phyloP scores from a whole-genome alignment of 23 tunicate genomes.

The Trididemnum clinides region DNA sequence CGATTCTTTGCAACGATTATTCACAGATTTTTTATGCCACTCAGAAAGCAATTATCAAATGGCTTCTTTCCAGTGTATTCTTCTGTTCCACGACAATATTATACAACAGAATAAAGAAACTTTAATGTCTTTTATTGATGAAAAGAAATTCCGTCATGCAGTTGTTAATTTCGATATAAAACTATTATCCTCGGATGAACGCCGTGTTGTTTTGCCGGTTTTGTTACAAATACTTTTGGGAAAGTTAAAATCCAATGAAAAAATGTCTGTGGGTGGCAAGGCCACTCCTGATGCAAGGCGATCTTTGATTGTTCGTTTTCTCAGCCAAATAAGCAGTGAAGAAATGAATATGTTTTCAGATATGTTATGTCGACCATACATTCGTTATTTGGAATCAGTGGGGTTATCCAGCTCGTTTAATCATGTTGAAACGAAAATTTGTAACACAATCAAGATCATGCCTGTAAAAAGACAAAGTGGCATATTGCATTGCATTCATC shows the following conservation, averaged over 20 bases:
- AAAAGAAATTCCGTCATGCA: constrained; percentile 57
- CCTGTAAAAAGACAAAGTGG: constrained; percentile 71
- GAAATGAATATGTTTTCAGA: constrained; percentile 44
- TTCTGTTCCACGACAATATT: constrained; percentile 20
- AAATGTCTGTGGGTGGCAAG: constrained; percentile 37
- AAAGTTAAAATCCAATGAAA: constrained; percentile 61
- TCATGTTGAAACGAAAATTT: not conserved
- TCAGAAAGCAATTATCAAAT: constrained; percentile 49
- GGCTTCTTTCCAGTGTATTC: constrained; percentile 59
- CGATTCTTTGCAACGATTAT: constrained; percentile 41
- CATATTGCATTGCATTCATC: constrained; percentile 44
- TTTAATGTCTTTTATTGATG: constrained; percentile 53
- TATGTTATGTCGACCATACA: constrained; percentile 26
- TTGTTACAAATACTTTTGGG: constrained; percentile 72
- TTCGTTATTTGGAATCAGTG: not conserved
- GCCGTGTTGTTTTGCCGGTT: constrained; percentile 44
- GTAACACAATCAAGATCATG: constrained; percentile 14
- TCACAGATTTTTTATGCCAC: constrained; percentile 54
- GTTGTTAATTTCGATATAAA: constrained; percentile 43
- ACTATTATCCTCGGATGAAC: constrained; percentile 38
- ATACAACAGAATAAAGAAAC: constrained; percentile 38
- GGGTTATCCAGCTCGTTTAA: not conserved
- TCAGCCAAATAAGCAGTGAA: constrained; percentile 13
- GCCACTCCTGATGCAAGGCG: constrained; percentile 16
- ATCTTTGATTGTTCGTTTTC: constrained; percentile 57